phyloP scores from a whole-genome alignment of 37 sponge, comb jelly and placozoan genomes.

The Hormiphora californensis region DNA sequence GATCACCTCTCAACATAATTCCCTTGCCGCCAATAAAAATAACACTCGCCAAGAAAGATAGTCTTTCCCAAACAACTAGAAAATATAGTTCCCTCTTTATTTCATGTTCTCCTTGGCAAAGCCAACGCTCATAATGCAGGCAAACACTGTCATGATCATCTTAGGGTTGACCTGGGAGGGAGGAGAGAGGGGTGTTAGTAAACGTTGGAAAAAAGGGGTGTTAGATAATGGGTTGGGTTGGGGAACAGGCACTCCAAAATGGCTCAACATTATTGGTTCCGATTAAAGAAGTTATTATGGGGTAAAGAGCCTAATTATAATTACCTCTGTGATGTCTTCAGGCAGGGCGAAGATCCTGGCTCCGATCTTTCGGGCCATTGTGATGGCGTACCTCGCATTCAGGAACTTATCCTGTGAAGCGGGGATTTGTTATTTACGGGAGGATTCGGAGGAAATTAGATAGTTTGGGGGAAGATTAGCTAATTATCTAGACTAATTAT shows the following conservation, averaged over 20 bases:
- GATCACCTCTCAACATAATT: no score
- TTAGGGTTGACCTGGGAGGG: slow-evolving; percentile 70
- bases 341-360: slow-evolving; percentile 94
- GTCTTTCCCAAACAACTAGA: no score
- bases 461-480: background rate
- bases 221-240: no score
- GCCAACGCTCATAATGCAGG: slow-evolving; percentile 76
- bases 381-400: slow-evolving; percentile 96
- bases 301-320: no score
- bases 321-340: slow-evolving; percentile 86
- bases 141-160: slow-evolving; percentile 96
- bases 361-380: slow-evolving; percentile 89
- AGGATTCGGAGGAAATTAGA: background rate
- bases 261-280: no score
- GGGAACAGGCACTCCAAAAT: no score
- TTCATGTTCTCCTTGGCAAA: slow-evolving; percentile 37
- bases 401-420: slow-evolving; percentile 63
- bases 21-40: no score
- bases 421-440: background rate
- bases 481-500: background rate
- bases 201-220: no score
- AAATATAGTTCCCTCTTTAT: background rate
- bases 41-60: no score
- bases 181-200: no score
- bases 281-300: no score